phyloP scores from a whole-genome alignment of 2,113 vertebrate genomes.

The Pluvianellus socialis region DNA sequence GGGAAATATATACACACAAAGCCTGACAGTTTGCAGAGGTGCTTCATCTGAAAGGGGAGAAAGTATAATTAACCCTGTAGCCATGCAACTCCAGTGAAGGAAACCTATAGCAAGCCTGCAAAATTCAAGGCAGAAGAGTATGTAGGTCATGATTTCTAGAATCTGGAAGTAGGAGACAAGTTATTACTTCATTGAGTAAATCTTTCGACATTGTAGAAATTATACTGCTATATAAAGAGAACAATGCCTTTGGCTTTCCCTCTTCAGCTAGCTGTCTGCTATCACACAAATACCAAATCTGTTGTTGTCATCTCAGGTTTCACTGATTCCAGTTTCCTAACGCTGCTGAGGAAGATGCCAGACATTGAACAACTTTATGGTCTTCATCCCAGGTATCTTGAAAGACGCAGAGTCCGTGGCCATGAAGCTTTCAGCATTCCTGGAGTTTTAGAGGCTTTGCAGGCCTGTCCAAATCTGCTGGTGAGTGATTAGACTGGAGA shows the following conservation, averaged over 20 bases:
- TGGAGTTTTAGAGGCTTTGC: constrained; percentile 94
- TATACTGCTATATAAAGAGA: not conserved
- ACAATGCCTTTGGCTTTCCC: constrained; percentile 1
- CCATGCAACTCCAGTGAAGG: not conserved
- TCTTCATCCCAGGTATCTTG: constrained; percentile 94
- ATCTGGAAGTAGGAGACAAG: not conserved
- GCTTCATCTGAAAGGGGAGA: not conserved
- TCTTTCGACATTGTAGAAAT: not conserved
- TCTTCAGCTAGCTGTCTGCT: not conserved
- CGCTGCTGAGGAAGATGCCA: constrained; percentile 96
- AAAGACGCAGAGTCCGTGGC: constrained; percentile 92
- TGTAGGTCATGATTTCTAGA: not conserved
- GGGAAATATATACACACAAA: not conserved
- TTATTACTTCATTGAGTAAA: not conserved
- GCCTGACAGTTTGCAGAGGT: not conserved
- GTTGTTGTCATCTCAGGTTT: constrained; percentile 83
- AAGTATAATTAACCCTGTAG: not conserved
- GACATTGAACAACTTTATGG: constrained; percentile 97
- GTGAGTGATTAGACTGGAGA: constrained; percentile 73
- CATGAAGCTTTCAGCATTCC: constrained; percentile 98
- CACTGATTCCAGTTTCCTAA: constrained; percentile 94
- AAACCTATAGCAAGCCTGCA: not conserved
- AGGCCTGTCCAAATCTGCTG: constrained; percentile 93
- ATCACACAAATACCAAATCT: constrained; percentile 43
- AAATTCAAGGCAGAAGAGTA: not conserved